Evolutionary conservation across 2,888 invertebrate genomes (phyloP), one percentile per base, ranked within the genome.

Genomic region (Hybos culiciformis): DNA sequence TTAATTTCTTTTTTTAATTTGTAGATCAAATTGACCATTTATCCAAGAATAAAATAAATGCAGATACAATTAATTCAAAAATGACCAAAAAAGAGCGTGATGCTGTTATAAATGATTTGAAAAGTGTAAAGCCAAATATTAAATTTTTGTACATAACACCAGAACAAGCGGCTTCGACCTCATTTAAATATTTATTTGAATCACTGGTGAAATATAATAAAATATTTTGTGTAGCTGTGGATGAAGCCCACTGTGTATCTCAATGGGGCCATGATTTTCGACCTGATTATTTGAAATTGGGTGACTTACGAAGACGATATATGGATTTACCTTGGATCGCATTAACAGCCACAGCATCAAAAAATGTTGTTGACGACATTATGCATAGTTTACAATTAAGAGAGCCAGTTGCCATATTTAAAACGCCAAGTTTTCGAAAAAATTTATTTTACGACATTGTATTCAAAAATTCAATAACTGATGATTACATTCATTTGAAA

Each of bases 261-360:
- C 86, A 97, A 56, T 99, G 97, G 98, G 98, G 98, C 0, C 97
- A 97, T 67, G 96, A 97, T 66, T 98, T 98, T 63, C 73, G 93
- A 7, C 92, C 92, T 0, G 91, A 92, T 64, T 98, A 96, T 63
- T 71, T 96, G 18, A 88, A 90, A 63, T 69, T 99, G 19, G 91
- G 93, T 1, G 59, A 66, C 9, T 66, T 88, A 34, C 70, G 82
- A 42, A 56, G 62, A 21, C 62, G 65, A 49, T 79, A 82, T 59
- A 74, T 74, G 42, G 69, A 73, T 42, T 74, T 91, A 46, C 81
- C 88, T 2, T 87, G 88, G 75, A 73, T 97, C 40, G 96, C 96
- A 1, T 69, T 98, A 37, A 99, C 98, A 7, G 98, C 98, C 0
- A 98, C 98, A 0, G 97, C 98, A 6, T 74, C 75, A 46, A 60